Conservation (phyloP, 2,113 vertebrate genomes). For the Burhinus oedicnemus region DNA sequence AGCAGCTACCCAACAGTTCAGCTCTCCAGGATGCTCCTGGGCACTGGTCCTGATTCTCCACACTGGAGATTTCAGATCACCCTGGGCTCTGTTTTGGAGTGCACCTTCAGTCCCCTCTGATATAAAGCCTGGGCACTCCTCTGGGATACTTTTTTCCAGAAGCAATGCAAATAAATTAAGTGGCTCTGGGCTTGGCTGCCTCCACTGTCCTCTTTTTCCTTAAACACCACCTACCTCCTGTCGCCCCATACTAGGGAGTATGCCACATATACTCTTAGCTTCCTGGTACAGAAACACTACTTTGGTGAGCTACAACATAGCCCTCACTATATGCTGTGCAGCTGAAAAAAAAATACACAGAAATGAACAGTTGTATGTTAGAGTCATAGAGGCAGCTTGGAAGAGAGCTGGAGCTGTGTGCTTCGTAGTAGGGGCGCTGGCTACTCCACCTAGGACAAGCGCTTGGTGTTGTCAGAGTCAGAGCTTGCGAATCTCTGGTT, state of each 20-base stretch:
- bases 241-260: not conserved
- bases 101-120: not conserved
- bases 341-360: not conserved
- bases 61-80: not conserved
- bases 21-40: not conserved
- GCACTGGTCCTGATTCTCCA: not conserved
- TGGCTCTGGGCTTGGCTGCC: not conserved
- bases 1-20: not conserved
- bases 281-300: not conserved
- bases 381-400: not conserved
- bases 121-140: not conserved
- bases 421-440: not conserved
- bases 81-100: not conserved
- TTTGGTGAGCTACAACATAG: not conserved
- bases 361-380: not conserved
- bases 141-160: not conserved
- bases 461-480: not conserved
- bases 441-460: not conserved
- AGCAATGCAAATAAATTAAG: not conserved
- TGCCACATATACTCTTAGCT: accelerated
- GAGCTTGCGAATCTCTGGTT: not conserved
- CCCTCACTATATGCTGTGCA: not conserved
- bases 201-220: not conserved
- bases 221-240: accelerated
- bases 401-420: not conserved